Percentiles rank a stretch among this genome's conserved stretches.
phyloP scores from a whole-genome alignment of 2,113 vertebrate genomes.

The Tautogolabrus adspersus region DNA sequence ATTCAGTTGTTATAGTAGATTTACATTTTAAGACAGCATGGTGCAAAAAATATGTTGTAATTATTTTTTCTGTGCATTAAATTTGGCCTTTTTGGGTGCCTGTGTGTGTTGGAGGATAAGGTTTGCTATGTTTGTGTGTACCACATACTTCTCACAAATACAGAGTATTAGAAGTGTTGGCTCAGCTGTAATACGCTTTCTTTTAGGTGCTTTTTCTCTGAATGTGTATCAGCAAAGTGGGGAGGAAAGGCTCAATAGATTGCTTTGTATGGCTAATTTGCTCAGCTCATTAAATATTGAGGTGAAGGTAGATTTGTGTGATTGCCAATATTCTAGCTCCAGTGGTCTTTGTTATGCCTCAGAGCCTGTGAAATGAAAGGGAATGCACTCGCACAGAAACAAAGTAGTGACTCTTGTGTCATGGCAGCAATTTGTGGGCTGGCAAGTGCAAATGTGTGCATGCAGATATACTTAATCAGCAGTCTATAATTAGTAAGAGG shows the following conservation, averaged over 20 bases:
- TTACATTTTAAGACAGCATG: background rate
- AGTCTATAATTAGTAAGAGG: constrained; percentile 1
- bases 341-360: constrained; percentile 76
- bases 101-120: background rate
- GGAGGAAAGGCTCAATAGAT: constrained; percentile 78
- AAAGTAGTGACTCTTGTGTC: constrained; percentile 22
- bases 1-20: background rate
- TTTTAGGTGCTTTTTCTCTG: constrained; percentile 51
- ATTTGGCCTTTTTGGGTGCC: constrained; percentile 5
- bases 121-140: constrained; percentile 10
- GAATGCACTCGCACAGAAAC: constrained; percentile 38
- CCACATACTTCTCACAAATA: constrained; percentile 25
- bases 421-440: constrained; percentile 39
- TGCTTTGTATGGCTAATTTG: constrained; percentile 82
- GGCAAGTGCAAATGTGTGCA: constrained; percentile 27
- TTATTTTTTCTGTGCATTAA: background rate
- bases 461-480: constrained; percentile 21
- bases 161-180: constrained; percentile 46
- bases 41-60: background rate
- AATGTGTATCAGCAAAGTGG: constrained; percentile 65
- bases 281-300: constrained; percentile 85
- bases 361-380: constrained; percentile 64
- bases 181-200: constrained; percentile 60
- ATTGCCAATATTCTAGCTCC: constrained; percentile 78
- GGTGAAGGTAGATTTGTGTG: constrained; percentile 80